These are phyloP conservation scores for Agonopterix heracliana DNA, from an alignment of 2,888 invertebrate genomes.

Conservation along the genomic window DNA sequence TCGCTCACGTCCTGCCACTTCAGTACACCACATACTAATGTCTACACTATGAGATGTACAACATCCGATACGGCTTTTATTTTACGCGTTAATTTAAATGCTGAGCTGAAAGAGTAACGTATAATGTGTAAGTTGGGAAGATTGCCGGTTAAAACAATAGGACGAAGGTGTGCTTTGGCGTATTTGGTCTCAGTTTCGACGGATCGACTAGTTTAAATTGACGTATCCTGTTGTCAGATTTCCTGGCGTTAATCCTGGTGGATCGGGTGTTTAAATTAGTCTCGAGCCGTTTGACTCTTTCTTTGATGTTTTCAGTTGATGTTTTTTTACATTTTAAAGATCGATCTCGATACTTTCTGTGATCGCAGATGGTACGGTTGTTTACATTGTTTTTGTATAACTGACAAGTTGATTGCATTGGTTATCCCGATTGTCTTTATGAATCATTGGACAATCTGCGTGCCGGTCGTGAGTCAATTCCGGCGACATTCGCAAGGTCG, in stretches of 20 bases:
- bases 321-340: conserved; percentile 32
- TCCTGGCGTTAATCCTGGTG: conserved; percentile 60
- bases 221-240: conserved; percentile 70
- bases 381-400: neutral
- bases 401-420: neutral
- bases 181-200: conserved; percentile 52
- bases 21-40: conserved; percentile 32
- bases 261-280: conserved; percentile 54
- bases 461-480: conserved; percentile 33
- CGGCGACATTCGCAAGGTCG: conserved; percentile 61
- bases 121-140: conserved; percentile 19
- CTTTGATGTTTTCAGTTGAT: conserved; percentile 53
- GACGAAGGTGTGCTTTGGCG: conserved; percentile 33
- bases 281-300: conserved; percentile 33
- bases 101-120: conserved; percentile 27
- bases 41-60: conserved; percentile 21
- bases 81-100: conserved; percentile 12
- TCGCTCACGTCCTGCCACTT: conserved; percentile 65
- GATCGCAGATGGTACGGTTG: neutral
- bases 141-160: conserved; percentile 34
- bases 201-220: conserved; percentile 66
- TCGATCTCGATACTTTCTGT: conserved; percentile 9
- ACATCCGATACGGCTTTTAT: conserved; percentile 24
- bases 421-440: conserved; percentile 20
- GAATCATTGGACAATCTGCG: conserved; percentile 33